phyloP scores from a whole-genome alignment of 2,888 invertebrate genomes.

The Frankliniella intonsa region DNA sequence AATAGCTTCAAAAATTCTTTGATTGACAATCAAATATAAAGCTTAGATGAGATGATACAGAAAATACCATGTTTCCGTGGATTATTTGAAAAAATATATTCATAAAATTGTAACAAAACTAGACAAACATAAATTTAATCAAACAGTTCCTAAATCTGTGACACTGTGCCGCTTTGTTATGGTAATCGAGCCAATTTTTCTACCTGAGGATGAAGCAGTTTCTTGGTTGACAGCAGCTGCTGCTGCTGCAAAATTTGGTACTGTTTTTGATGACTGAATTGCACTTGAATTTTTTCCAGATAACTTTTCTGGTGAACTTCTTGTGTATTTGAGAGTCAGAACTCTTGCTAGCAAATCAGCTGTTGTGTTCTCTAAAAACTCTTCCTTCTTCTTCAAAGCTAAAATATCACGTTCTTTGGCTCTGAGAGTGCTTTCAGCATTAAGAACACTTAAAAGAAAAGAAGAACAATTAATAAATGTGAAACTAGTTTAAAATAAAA shows the following conservation, averaged over 20 bases:
- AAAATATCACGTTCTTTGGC: slow-evolving; percentile 42
- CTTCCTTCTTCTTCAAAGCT: slow-evolving; percentile 42
- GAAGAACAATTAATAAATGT: background rate
- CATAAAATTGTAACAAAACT: too few relatives aligned
- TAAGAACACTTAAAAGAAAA: slow-evolving; percentile 40
- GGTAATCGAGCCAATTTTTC: background rate
- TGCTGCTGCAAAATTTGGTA: background rate
- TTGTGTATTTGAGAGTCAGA: slow-evolving; percentile 41
- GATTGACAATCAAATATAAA: too few relatives aligned
- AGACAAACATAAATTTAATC: background rate
- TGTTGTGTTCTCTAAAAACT: slow-evolving; percentile 43
- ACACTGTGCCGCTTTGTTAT: background rate
- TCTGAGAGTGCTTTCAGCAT: slow-evolving; percentile 41
- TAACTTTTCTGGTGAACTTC: background rate
- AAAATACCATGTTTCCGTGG: too few relatives aligned
- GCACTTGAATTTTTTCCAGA: background rate
- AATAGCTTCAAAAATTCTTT: too few relatives aligned
- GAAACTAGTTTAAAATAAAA: background rate
- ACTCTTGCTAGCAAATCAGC: slow-evolving; percentile 43
- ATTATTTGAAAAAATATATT: too few relatives aligned
- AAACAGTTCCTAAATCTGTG: background rate
- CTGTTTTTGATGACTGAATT: background rate
- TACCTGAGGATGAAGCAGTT: background rate
- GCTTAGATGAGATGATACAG: too few relatives aligned
- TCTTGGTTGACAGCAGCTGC: background rate